Evolutionary conservation across 2,113 vertebrate species (phyloP), one percentile per base, ranked within the genome.

Genomic region (Pterocles orientalis): DNA sequence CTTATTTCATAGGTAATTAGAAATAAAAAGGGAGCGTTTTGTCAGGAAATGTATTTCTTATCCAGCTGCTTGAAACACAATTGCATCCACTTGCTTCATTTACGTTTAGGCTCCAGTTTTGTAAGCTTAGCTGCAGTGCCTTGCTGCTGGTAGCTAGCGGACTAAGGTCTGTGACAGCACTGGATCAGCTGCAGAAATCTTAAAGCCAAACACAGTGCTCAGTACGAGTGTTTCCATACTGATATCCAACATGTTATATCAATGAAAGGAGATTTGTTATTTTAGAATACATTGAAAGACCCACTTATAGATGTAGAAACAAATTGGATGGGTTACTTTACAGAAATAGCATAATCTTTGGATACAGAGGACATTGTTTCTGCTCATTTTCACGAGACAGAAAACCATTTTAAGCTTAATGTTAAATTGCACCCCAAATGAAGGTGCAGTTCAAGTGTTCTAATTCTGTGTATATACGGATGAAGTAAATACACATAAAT

Each of bases 41-140:
- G 64, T 96, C 95, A 96, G 96, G 97, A 98, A 98, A 81, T 51
- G 51, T 73, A 43, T 80, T 96, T 91, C 71, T 93, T 96, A 81
- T 19, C 58, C 82, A 84, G 72, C 85, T 87, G 41, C 69, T 23
- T 58, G 60, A 81, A 76, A 78, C 5, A 88, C 56, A 94, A 51
- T 83, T 60, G 73, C 51, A 73, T 33, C 33, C 69, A 48, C 43
- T 81, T 57, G 48, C 34, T 76, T 56, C 41, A 53, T 81, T 70
- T 65, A 39, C 0, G 1, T n/a, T 18, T 31, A 23, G 47, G 41
- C 19, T 64, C 61, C 71, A 45, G 66, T 48, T 48, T 34, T 75
- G 61, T 10, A 48, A 84, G 53, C 7, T 12, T 13, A 50, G 61
- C 41, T 77, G 29, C 17, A 6, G 43, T 57, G 25, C 24, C n/a